These are phyloP conservation scores for Choreutis nemorana DNA, from an alignment of 2,888 invertebrate genomes.

Conservation along the genomic window DNA sequence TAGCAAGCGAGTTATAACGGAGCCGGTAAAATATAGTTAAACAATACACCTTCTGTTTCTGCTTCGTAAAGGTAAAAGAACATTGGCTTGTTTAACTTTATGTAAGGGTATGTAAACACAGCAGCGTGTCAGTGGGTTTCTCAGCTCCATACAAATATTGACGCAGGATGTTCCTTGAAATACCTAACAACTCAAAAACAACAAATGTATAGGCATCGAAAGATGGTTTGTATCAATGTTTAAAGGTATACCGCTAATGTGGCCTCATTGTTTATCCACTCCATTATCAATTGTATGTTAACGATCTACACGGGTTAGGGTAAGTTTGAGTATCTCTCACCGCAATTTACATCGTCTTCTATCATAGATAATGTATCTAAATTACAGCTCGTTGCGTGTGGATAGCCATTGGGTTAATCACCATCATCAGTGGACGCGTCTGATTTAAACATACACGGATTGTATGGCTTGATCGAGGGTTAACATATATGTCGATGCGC, in stretches of 20 bases:
- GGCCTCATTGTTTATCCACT: constrained; percentile 33
- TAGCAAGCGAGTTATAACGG: too few relatives aligned
- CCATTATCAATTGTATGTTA: constrained; percentile 29
- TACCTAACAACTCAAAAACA: constrained; percentile 28
- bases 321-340: background rate
- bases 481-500: constrained; percentile 13
- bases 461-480: background rate
- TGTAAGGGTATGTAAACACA: constrained; percentile 18
- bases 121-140: constrained; percentile 20
- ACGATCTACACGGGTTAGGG: constrained; percentile 1
- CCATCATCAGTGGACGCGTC: background rate
- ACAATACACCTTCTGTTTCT: too few relatives aligned
- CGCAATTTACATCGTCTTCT: constrained; percentile 22
- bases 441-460: background rate
- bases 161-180: constrained; percentile 39
- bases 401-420: constrained; percentile 16
- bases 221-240: constrained; percentile 47
- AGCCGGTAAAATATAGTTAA: too few relatives aligned
- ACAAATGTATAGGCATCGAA: too few relatives aligned
- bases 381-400: constrained; percentile 32
- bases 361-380: constrained; percentile 41
- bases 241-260: constrained; percentile 42
- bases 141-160: constrained; percentile 45
- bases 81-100: constrained; percentile 17
- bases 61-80: too few relatives aligned